Base-by-base conservation (phyloP, 2,888 invertebrate species). In the Syrphus vitripennis region DNA sequence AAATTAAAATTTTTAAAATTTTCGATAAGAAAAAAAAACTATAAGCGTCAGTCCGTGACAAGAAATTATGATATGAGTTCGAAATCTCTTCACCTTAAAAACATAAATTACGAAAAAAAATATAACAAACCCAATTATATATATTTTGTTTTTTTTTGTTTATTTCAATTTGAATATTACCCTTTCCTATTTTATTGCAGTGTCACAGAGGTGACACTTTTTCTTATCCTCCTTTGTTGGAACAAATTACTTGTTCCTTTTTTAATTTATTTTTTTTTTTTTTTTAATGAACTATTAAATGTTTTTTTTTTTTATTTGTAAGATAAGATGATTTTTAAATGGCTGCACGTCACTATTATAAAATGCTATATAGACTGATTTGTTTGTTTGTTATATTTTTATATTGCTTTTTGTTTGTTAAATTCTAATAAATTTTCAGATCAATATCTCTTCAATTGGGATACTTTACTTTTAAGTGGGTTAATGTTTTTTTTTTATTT, bases 131-230 rank as follows among this genome's bases (percentile, higher is more conserved):
- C 16, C 5, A 31, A 31, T 55, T 31, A 19, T 55, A n/a, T n/a
- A n/a, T n/a, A n/a, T n/a, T n/a, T n/a, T 19, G 7, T 7, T 12
- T 57, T 26, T 40, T 16, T 26, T 10, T 26, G 16, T 57, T 57
- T 12, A 34, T 14, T 19, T 31, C 2, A 26, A 16, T 10, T 63
- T 26, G 1, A 26, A 4, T 16, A 45, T n/a, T n/a, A n/a, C n/a
- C 26, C 31, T 19, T 59, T 59, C 29, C 14, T 19, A 16, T 48
- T 4, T 6, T 50, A 10, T 31, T 12, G 14, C 3, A 65, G 31
- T 45, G 40, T 67, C 67, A 67, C n/a, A 67, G 34, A 50, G 67
- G 34, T 50, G 67, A 67, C 34, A 34, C 7, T 45, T 65, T 45
- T 42, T 65, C 45, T 67, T 67, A 34, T 67, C 19, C 21, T 67